Conservation (phyloP, 1,140 invertebrate species). For the Drosophila burlai region DNA sequence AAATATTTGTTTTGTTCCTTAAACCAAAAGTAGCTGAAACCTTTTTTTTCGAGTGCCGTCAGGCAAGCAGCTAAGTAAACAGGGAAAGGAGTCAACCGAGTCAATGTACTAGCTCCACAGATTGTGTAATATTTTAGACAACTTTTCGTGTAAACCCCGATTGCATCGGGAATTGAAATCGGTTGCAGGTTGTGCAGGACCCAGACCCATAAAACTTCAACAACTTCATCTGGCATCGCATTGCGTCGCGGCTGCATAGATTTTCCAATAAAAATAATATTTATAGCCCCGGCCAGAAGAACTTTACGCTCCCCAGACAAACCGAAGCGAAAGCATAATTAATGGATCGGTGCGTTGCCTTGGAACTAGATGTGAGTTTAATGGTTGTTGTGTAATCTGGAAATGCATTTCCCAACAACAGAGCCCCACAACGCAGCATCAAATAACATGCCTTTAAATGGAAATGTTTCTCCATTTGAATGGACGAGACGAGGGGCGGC, state of each 20-base stretch:
- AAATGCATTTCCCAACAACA: conserved; percentile 41
- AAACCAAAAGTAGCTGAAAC: not conserved
- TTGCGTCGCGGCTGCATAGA: conserved; percentile 9
- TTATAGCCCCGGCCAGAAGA: conserved; percentile 44
- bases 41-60: not conserved
- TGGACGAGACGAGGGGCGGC: not conserved
- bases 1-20: not conserved
- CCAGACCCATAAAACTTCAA: conserved; percentile 24
- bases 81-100: conserved; percentile 39
- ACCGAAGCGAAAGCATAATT: conserved; percentile 63
- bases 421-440: conserved; percentile 25
- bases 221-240: conserved; percentile 10
- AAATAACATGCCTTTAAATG: conserved; percentile 53
- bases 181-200: conserved; percentile 11
- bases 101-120: conserved; percentile 45
- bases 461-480: conserved; percentile 42
- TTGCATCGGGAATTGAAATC: conserved; percentile 22
- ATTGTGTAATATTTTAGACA: conserved; percentile 63
- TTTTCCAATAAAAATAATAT: conserved; percentile 54
- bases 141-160: conserved; percentile 9
- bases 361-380: conserved; percentile 45
- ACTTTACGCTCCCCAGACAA: conserved; percentile 29
- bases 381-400: conserved; percentile 51
- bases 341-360: conserved; percentile 60
- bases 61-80: conserved; percentile 19